These are phyloP conservation scores for Drosophila pruinosa DNA, from an alignment of 1,140 invertebrate genomes.

Conservation along the genomic window DNA sequence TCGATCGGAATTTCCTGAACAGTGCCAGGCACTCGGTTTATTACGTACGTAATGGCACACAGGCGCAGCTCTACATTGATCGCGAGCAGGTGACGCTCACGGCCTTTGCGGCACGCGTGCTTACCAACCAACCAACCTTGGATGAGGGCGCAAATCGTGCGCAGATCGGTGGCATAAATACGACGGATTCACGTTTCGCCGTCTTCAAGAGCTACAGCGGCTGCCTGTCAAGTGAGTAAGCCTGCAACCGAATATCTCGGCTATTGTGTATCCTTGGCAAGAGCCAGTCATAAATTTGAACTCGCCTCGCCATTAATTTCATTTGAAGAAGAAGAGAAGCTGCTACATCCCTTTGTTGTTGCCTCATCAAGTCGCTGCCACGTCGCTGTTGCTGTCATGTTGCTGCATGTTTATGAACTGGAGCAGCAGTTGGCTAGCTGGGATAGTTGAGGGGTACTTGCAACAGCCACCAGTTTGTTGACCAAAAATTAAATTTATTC, in stretches of 20 bases:
- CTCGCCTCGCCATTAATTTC: slow-evolving; percentile 70
- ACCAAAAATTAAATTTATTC: slow-evolving; percentile 81
- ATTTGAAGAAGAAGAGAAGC: slow-evolving; percentile 11
- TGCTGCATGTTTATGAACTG: slow-evolving; percentile 62
- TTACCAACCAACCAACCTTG: slow-evolving; percentile 86
- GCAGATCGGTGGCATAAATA: slow-evolving; percentile 93
- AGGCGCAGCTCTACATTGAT: slow-evolving; percentile 89
- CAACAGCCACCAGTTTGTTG: slow-evolving; percentile 66
- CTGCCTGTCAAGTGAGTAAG: slow-evolving; percentile 93
- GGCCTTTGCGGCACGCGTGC: slow-evolving; percentile 86
- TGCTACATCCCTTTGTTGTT: slow-evolving; percentile 25
- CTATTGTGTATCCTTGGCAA: neutral
- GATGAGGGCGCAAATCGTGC: slow-evolving; percentile 90
- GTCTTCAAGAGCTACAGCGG: slow-evolving; percentile 94
- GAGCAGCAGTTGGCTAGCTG: slow-evolving; percentile 21
- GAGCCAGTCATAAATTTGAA: slow-evolving; percentile 66
- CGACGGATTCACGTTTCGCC: slow-evolving; percentile 89
- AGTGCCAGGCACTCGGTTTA: slow-evolving; percentile 92
- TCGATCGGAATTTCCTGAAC: slow-evolving; percentile 91
- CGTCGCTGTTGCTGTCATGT: slow-evolving; percentile 18
- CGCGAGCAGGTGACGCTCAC: slow-evolving; percentile 88
- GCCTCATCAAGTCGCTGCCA: slow-evolving; percentile 60
- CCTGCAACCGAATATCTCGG: neutral
- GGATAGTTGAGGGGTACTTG: neutral
- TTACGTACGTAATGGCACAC: slow-evolving; percentile 89